These are phyloP conservation scores for Pseudorectes ferrugineus DNA, from an alignment of 2,113 vertebrate species.

Conservation along the genomic window DNA sequence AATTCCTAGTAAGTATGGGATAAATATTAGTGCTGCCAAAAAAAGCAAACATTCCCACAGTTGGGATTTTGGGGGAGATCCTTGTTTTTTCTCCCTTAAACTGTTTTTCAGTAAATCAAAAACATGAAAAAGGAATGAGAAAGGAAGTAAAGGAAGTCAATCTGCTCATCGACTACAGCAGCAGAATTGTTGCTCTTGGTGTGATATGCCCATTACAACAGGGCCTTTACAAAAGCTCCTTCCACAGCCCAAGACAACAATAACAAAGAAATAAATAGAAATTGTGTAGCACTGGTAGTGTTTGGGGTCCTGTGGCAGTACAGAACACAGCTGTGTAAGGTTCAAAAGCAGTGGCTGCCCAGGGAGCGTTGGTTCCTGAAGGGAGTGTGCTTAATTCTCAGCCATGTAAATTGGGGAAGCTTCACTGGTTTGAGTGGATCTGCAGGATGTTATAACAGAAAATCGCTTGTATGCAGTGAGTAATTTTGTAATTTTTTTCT, in stretches of 20 bases:
- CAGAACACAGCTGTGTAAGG: background rate
- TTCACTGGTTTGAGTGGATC: background rate
- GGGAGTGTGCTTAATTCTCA: background rate
- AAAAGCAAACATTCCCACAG: background rate
- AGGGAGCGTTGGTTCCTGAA: background rate
- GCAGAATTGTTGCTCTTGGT: background rate
- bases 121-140: background rate
- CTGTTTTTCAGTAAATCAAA: background rate
- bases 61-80: background rate
- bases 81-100: background rate
- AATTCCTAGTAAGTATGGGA: background rate
- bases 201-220: background rate
- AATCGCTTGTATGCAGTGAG: background rate
- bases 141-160: background rate
- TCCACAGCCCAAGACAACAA: background rate
- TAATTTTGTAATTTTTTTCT: background rate
- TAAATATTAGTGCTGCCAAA: constrained; percentile 5
- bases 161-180: background rate
- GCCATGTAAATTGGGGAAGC: background rate
- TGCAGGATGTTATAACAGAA: background rate
- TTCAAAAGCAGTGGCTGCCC: background rate
- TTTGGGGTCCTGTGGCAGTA: background rate
- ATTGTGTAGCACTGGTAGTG: background rate
- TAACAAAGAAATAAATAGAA: background rate
- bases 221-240: background rate